phyloP scores from a whole-genome alignment of 1,140 invertebrate genomes.

The Aleiodes sp. region DNA sequence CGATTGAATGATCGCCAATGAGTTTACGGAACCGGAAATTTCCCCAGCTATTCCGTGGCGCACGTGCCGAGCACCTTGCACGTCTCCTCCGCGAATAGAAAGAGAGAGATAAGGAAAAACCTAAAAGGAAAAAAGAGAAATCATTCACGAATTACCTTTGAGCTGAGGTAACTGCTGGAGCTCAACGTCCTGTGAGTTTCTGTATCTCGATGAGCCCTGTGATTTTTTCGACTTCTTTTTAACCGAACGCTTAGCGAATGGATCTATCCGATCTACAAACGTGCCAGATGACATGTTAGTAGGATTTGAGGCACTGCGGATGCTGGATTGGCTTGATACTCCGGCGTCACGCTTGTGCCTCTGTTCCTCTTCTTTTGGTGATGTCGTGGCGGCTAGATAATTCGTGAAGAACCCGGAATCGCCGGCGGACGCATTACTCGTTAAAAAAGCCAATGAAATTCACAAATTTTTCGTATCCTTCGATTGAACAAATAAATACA shows the following conservation, averaged over 20 bases:
- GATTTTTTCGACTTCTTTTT: slow-evolving; percentile 95
- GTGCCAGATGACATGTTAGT: slow-evolving; percentile 79
- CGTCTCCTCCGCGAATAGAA: too few relatives aligned
- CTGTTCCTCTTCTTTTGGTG: slow-evolving; percentile 36
- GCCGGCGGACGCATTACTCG: slow-evolving; percentile 27
- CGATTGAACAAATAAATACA: too few relatives aligned
- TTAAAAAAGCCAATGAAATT: background rate
- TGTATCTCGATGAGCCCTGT: slow-evolving; percentile 89
- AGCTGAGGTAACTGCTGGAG: slow-evolving; percentile 85
- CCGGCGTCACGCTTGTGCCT: slow-evolving; percentile 42
- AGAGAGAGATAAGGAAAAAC: background rate
- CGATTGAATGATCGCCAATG: too few relatives aligned
- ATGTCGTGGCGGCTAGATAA: slow-evolving; percentile 40
- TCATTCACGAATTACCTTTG: slow-evolving; percentile 76
- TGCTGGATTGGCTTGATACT: slow-evolving; percentile 35
- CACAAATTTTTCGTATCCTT: background rate
- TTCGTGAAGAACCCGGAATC: slow-evolving; percentile 21
- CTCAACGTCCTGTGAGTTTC: slow-evolving; percentile 89
- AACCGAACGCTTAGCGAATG: slow-evolving; percentile 89
- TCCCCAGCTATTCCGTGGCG: too few relatives aligned
- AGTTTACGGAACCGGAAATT: too few relatives aligned
- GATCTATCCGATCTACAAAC: slow-evolving; percentile 95
- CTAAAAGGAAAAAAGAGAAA: background rate
- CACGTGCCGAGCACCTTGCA: too few relatives aligned
- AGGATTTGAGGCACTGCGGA: slow-evolving; percentile 50